Evolutionary conservation across 2,888 invertebrate genomes (phyloP).

Genomic region (Pristionchus arcanus): DNA sequence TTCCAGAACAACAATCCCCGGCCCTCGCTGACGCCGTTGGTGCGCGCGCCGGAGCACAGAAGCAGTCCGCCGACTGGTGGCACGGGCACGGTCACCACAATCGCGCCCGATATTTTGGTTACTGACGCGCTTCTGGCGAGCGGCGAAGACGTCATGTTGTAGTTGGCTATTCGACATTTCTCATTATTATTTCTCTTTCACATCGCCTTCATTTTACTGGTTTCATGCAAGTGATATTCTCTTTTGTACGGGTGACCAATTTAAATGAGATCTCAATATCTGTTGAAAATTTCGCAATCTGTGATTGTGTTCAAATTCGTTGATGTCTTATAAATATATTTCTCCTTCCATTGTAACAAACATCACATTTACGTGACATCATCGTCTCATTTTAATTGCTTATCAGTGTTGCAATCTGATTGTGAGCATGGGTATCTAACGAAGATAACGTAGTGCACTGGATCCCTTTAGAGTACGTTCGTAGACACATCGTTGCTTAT

Average conservation of each 20-base stretch:
- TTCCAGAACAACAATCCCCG: neutral
- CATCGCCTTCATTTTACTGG: neutral
- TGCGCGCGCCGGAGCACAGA: neutral
- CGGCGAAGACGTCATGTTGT: slow-evolving; percentile 8
- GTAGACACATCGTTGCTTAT: no score
- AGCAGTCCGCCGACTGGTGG: neutral
- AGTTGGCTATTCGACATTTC: neutral
- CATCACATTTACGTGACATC: no score
- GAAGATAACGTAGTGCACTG: no score
- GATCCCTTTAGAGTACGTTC: no score
- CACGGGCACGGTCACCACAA: neutral
- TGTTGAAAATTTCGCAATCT: neutral
- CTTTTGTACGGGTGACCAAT: neutral
- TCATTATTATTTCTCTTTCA: neutral
- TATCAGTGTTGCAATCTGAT: no score
- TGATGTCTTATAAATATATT: no score
- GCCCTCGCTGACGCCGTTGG: neutral
- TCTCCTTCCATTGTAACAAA: no score
- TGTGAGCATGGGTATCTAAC: no score
- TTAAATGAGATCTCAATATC: slow-evolving; percentile 1
- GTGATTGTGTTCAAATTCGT: neutral
- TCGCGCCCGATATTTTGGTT: neutral
- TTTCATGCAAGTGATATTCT: neutral
- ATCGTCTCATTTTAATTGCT: no score
- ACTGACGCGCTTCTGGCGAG: neutral